A percentile compares a stretch with the other conserved stretches of the same genome.
Conservation (phyloP, 2,113 vertebrate genomes). For the Pangasianodon hypophthalmus region DNA sequence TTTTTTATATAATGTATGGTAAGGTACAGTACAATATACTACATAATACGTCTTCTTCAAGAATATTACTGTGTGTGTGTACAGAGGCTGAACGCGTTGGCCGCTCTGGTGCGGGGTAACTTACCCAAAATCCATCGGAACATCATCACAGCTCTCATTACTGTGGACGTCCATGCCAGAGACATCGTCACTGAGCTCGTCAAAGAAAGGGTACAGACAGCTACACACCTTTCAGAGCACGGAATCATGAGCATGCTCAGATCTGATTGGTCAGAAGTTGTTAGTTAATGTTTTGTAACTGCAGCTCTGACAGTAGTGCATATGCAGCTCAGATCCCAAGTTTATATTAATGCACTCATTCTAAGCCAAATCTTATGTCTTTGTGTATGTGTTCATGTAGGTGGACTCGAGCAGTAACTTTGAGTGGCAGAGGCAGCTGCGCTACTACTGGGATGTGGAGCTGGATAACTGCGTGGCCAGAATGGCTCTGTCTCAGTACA, state of each 20-base stretch:
- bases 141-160: conserved; percentile 83
- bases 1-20: not conserved
- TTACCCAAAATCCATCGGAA: conserved; percentile 80
- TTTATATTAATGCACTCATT: too few relatives aligned
- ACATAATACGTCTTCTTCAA: not conserved
- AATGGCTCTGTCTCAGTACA: conserved; percentile 84
- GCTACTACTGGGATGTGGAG: conserved; percentile 82
- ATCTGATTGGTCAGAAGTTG: not conserved
- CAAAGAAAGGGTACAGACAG: conserved; percentile 67
- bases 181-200: conserved; percentile 82
- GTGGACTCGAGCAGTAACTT: conserved; percentile 76
- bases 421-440: conserved; percentile 82
- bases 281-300: too few relatives aligned
- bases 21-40: not conserved
- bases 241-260: not conserved
- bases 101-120: conserved; percentile 75
- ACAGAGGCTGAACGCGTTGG: conserved; percentile 81
- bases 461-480: conserved; percentile 79
- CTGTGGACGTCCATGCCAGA: conserved; percentile 82
- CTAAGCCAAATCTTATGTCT: not conserved
- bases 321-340: too few relatives aligned
- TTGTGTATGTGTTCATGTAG: conserved; percentile 57
- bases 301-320: too few relatives aligned
- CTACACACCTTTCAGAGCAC: not conserved
- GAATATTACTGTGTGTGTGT: not conserved